Evolutionary conservation across 1,140 invertebrate species (phyloP), one percentile per base, ranked within the genome.

Genomic region (Micrasema longulum): DNA sequence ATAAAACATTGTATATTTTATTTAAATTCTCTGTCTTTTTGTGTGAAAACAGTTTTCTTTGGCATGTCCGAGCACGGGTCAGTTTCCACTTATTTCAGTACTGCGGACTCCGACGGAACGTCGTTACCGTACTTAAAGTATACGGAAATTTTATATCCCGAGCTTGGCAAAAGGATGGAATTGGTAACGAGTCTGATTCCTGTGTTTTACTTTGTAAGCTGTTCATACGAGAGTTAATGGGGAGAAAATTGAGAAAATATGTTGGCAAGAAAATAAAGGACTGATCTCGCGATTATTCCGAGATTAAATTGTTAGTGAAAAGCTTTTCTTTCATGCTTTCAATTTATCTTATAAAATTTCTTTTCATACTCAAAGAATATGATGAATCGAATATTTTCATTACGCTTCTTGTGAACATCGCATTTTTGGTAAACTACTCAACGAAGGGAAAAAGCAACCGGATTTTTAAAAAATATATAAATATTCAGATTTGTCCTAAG

Each of bases 171-270:
- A 55, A 55, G 64, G 35, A 64, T 22, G 38, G 69, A 74, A 74
- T 74, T 66, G 55, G 47, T 71, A 74, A 74, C 64, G 73, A 74
- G 64, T 55, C 23, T 11, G 45, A n/a, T 71, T 74, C 63, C 63
- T 62, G 62, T 68, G 43, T 68, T 69, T 60, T 20, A 50, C 60
- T 67, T 18, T 57, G 14, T 23, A 35, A 62, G 65, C 45, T 45
- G 73, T 60, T 74, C 64, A 64, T 63, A 38, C 41, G 53, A 36
- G 52, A 26, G 23, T 68, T 71, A 71, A 71, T 74, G 69, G 57
- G 38, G 26, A 60, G 57, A 74, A 71, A 71, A 74, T 71, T 71
- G 72, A 22, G 68, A 68, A 71, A 71, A 74, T 68, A 68, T 70
- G 69, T 53, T 68, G 53, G 48, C 53, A 35, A 55, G 22, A 38